Percentiles rank a stretch among this genome's conserved stretches.
phyloP scores from a whole-genome alignment of 2,797 vertebrate species.

The Syncerus caffer region DNA sequence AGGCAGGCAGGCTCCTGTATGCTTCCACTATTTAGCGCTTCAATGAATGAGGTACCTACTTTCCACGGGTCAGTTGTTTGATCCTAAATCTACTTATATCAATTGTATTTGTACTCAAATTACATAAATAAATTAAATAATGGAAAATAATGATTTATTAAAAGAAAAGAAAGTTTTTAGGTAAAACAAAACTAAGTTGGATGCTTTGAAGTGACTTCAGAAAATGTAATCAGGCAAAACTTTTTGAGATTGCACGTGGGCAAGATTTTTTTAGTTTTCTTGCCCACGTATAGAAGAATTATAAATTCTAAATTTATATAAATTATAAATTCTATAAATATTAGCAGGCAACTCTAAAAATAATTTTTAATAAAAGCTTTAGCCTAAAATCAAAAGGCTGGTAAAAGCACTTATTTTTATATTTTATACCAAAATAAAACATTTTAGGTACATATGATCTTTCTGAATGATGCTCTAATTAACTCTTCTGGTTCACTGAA shows the following conservation, averaged over 20 bases:
- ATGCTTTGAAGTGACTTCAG: slow-evolving; percentile 4
- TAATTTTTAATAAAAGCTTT: slow-evolving; percentile 14
- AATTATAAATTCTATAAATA: background rate
- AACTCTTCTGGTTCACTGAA: background rate
- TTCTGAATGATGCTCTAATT: background rate
- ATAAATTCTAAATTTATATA: background rate
- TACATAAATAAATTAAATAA: slow-evolving; percentile 5
- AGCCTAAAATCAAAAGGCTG: background rate
- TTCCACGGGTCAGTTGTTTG: background rate
- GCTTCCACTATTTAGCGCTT: background rate
- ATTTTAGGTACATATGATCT: background rate
- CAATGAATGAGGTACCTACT: background rate
- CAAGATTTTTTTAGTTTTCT: background rate
- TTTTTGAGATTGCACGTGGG: background rate
- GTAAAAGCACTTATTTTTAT: background rate
- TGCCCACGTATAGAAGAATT: background rate
- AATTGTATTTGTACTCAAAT: background rate
- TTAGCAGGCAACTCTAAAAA: background rate
- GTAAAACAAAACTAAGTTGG: background rate
- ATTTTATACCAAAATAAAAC: slow-evolving; percentile 14
- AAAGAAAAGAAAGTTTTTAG: background rate
- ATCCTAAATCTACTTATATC: background rate
- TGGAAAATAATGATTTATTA: background rate
- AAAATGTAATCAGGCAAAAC: background rate
- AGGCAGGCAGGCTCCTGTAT: background rate